These are phyloP conservation scores for Balanococcus diminutus DNA, from an alignment of 2,888 invertebrate genomes.

Conservation along the genomic window DNA sequence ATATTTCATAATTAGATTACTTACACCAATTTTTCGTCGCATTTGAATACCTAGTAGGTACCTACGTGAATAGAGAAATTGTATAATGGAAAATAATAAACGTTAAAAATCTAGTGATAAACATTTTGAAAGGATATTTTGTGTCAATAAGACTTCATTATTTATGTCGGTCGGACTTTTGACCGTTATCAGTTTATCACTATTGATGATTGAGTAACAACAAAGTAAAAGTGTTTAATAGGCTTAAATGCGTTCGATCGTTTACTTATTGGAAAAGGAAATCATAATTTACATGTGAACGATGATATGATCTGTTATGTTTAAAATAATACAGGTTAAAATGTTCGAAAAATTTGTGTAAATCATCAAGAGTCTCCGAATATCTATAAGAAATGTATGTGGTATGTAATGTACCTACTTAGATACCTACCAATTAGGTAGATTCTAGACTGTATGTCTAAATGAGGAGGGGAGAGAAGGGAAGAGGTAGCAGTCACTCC, in stretches of 20 bases:
- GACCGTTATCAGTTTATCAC: conserved; percentile 22
- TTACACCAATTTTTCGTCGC: too few species aligned
- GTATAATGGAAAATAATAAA: neutral
- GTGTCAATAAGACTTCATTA: conserved; percentile 12
- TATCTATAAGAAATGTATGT: too few species aligned
- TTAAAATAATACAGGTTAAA: neutral
- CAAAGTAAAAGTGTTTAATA: neutral
- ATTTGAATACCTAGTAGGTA: too few species aligned
- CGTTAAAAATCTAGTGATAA: neutral
- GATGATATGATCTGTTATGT: too few species aligned
- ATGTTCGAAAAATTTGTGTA: neutral
- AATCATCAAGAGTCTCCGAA: too few species aligned
- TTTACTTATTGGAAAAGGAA: neutral
- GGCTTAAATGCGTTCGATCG: neutral
- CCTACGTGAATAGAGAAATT: neutral
- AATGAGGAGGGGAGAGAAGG: too few species aligned
- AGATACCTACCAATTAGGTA: too few species aligned
- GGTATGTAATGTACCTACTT: too few species aligned
- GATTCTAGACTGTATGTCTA: too few species aligned
- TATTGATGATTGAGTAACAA: conserved; percentile 17
- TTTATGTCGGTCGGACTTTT: conserved; percentile 35
- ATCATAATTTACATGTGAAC: neutral
- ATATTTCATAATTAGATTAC: too few species aligned
- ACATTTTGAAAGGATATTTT: neutral
- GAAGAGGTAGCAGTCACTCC: too few species aligned